phyloP scores from a whole-genome alignment of 30 jellyfish, hydroid and myxozoan genomes.

The Chironex yamaguchii region DNA sequence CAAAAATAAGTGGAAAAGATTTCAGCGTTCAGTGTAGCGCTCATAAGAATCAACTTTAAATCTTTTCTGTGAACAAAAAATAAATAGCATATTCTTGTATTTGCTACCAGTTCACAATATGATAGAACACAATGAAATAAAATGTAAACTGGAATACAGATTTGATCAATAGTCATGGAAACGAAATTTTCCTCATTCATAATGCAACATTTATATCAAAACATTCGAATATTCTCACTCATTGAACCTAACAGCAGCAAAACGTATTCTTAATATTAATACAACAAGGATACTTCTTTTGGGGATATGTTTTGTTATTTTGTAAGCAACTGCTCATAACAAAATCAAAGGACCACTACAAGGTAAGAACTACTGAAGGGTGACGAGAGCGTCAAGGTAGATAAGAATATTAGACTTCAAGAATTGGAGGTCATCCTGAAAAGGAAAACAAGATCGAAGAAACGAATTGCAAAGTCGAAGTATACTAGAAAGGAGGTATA shows the following conservation, averaged over 20 bases:
- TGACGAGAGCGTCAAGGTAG: neutral
- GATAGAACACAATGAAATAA: no score
- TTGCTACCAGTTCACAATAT: no score
- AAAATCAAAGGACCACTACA: neutral
- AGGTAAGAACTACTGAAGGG: neutral
- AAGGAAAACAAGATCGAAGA: neutral
- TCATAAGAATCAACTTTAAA: slow-evolving; percentile 81
- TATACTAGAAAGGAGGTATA: neutral
- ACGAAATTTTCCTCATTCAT: no score
- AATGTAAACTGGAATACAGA: no score
- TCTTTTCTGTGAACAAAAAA: slow-evolving; percentile 65
- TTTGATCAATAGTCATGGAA: no score
- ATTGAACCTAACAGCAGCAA: no score
- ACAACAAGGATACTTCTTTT: no score
- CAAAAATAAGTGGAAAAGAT: slow-evolving; percentile 77
- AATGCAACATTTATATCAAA: no score
- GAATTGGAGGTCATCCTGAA: neutral
- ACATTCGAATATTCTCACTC: no score
- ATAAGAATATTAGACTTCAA: neutral
- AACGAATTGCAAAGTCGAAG: neutral
- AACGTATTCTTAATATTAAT: no score
- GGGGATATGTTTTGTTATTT: no score
- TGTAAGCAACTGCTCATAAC: neutral
- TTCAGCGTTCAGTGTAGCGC: slow-evolving; percentile 95
- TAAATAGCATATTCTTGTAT: neutral